Conservation (phyloP, 2,797 vertebrate genomes). For the Danio albolineatus region DNA sequence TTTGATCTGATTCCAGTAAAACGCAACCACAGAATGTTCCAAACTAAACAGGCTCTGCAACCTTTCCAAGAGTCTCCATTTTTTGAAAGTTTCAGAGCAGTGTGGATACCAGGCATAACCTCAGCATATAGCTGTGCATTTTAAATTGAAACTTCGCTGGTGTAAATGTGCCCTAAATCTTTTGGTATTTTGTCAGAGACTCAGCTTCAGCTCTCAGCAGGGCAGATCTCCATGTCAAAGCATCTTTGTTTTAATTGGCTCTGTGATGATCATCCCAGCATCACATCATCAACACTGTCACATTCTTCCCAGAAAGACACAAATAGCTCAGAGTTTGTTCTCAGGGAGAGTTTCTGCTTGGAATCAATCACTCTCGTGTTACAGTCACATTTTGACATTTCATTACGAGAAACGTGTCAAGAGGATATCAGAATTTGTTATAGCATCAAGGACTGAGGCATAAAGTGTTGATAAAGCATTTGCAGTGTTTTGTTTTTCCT, state of each 20-base stretch:
- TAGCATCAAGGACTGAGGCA: background rate
- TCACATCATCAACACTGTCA: slow-evolving; percentile 11
- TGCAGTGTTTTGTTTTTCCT: background rate
- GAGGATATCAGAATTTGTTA: no score
- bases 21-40: no score
- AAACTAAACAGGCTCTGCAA: no score
- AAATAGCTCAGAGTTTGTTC: slow-evolving; percentile 21
- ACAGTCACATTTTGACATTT: background rate
- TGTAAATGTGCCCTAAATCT: background rate
- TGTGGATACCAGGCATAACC: no score
- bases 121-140: no score
- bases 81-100: no score
- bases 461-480: background rate
- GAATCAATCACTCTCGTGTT: background rate
- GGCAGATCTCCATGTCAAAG: slow-evolving; percentile 24
- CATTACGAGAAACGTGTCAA: background rate
- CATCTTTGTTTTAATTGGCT: slow-evolving; percentile 43
- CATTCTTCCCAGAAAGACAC: background rate
- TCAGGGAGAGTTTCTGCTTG: background rate
- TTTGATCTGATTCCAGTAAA: no score
- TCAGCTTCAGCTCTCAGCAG: background rate
- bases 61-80: no score
- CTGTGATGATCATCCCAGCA: slow-evolving; percentile 13
- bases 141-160: no score
- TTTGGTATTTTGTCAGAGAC: slow-evolving; percentile 16